A percentile compares a stretch with the other conserved stretches of the same genome.
These are phyloP conservation scores for Nettapus auritus DNA, from an alignment of 2,113 vertebrate species.

Conservation along the genomic window DNA sequence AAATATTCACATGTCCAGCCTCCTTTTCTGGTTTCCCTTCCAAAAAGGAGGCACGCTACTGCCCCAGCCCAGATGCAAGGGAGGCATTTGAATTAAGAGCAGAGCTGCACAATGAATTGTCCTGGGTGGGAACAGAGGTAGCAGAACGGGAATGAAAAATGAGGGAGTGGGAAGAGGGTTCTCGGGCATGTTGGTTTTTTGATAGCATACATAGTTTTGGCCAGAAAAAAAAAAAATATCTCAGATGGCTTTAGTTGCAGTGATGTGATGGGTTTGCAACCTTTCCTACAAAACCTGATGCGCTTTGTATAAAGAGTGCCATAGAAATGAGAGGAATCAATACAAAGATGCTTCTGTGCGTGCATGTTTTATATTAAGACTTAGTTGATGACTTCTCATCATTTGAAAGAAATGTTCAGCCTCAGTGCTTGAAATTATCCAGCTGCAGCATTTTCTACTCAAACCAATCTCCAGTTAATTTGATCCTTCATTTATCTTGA, in stretches of 20 bases:
- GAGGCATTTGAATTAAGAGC: background rate
- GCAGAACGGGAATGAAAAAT: background rate
- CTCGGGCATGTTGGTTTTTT: background rate
- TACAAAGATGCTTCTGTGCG: background rate
- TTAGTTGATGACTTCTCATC: conserved; percentile 65
- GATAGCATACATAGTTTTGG: background rate
- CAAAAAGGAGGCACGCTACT: background rate
- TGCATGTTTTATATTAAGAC: conserved; percentile 50
- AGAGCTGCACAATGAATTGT: background rate
- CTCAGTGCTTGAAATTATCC: conserved; percentile 63
- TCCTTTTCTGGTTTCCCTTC: background rate
- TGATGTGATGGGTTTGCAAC: background rate
- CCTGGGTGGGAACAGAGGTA: background rate
- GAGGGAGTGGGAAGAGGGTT: background rate
- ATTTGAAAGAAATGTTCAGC: conserved; percentile 66
- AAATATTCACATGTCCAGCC: background rate
- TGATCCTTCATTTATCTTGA: conserved; percentile 73
- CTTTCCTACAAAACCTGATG: background rate
- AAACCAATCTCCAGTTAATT: conserved; percentile 73
- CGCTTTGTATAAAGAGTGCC: background rate
- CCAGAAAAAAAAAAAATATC: background rate
- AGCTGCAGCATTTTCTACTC: conserved; percentile 63
- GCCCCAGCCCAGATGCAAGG: background rate
- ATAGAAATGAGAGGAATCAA: background rate
- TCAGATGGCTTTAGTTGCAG: background rate